Evolutionary conservation across 2,113 vertebrate species (phyloP).

Genomic region (Sitta europaea): DNA sequence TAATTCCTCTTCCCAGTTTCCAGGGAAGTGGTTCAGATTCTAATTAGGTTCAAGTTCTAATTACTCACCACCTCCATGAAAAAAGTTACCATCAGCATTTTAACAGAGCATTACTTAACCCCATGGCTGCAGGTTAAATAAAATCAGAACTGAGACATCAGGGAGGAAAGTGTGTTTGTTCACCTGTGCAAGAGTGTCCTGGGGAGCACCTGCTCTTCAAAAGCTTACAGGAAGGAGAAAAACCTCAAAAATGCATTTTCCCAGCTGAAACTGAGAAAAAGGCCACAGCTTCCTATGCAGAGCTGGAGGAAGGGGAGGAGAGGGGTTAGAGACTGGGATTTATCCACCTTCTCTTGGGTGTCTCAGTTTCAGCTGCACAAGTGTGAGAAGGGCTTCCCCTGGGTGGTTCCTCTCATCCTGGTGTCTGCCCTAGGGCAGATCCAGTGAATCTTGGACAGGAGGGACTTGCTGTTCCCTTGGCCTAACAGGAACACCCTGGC

Average conservation of each 20-base stretch:
- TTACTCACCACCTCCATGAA: background rate
- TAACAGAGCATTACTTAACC: background rate
- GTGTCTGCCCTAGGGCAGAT: background rate
- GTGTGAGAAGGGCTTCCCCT: background rate
- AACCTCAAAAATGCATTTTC: background rate
- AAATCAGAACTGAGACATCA: background rate
- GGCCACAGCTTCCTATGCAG: background rate
- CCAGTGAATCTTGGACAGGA: background rate
- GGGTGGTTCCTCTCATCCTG: background rate
- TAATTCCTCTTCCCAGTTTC: background rate
- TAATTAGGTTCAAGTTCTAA: background rate
- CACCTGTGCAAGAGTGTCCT: background rate
- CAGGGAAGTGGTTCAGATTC: background rate
- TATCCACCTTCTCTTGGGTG: background rate
- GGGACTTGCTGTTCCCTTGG: background rate
- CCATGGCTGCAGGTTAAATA: background rate
- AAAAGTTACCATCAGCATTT: background rate
- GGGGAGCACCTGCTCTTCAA: background rate
- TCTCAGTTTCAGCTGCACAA: background rate
- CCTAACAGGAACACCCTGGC: fast-evolving
- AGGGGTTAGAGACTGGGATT: background rate
- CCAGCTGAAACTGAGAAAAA: background rate
- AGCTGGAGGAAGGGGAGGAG: background rate
- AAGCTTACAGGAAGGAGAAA: background rate
- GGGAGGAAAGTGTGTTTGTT: background rate